Evolutionary conservation across 2,797 vertebrate genomes (phyloP).

Genomic region (Potorous gilbertii): DNA sequence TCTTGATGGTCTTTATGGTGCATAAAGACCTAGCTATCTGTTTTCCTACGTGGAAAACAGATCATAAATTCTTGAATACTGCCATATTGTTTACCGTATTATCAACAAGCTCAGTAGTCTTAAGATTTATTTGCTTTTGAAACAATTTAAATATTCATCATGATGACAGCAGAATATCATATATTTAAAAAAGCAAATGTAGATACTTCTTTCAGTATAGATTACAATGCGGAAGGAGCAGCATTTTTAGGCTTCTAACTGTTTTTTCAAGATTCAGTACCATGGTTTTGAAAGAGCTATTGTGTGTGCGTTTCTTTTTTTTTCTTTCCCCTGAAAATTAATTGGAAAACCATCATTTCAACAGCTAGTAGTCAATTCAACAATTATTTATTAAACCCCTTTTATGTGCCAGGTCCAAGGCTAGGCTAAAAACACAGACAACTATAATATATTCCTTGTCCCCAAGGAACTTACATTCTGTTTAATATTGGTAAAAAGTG

Average conservation of each 20-base stretch:
- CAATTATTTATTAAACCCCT: not conserved
- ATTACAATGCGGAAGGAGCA: slow-evolving; percentile 32
- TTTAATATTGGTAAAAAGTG: not conserved
- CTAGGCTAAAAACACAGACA: not conserved
- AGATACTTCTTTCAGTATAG: slow-evolving; percentile 43
- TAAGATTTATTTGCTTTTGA: not conserved
- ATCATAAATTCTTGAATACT: slow-evolving; percentile 45
- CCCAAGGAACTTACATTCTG: not conserved
- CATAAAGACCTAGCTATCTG: too few species aligned
- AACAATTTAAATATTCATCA: slow-evolving; percentile 35
- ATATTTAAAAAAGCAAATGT: slow-evolving; percentile 42
- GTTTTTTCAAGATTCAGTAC: slow-evolving; percentile 45
- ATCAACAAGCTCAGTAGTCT: slow-evolving; percentile 35
- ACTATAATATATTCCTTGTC: not conserved
- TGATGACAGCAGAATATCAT: slow-evolving; percentile 35
- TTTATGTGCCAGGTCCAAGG: not conserved
- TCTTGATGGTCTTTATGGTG: not conserved
- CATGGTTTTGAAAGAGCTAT: slow-evolving; percentile 43
- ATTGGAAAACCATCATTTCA: slow-evolving; percentile 33
- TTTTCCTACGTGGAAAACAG: slow-evolving; percentile 9
- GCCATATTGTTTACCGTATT: slow-evolving; percentile 34
- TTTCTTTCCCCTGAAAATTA: slow-evolving; percentile 35
- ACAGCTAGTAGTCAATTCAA: not conserved
- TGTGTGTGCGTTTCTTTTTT: slow-evolving; percentile 18
- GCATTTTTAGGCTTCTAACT: slow-evolving; percentile 50